Conservation (phyloP, 2,113 vertebrate species). For the Sarotherodon lohbergeri region DNA sequence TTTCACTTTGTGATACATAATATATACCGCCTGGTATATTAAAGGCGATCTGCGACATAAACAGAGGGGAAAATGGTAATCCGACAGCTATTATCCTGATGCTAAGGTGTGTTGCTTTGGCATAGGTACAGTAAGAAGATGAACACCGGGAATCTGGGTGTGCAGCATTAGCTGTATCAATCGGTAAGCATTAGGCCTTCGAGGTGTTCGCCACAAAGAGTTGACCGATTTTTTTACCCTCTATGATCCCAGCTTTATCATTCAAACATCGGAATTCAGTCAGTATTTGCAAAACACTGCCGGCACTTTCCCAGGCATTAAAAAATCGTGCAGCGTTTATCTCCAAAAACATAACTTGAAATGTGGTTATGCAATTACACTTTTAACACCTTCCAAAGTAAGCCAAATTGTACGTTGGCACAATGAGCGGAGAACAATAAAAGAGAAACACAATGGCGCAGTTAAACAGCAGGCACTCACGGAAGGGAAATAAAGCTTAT, state of each 20-base stretch:
- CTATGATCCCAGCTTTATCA: neutral
- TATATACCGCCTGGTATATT: neutral
- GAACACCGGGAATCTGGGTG: neutral
- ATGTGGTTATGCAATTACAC: constrained; percentile 13
- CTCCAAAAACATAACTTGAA: neutral
- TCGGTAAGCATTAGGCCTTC: neutral
- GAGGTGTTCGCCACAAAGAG: neutral
- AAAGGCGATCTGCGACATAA: neutral
- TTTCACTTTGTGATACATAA: constrained; percentile 26
- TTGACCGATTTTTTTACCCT: neutral
- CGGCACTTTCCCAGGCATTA: neutral
- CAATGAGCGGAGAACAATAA: constrained; percentile 41
- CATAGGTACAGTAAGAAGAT: constrained; percentile 2
- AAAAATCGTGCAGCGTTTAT: neutral
- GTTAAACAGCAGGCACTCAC: constrained; percentile 30
- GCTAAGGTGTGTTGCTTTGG: constrained; percentile 38
- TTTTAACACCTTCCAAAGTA: constrained; percentile 41
- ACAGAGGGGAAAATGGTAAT: neutral
- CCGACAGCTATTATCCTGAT: neutral
- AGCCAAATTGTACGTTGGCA: constrained; percentile 9
- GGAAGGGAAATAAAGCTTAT: constrained; percentile 41
- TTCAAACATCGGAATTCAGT: neutral
- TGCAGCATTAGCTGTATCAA: neutral
- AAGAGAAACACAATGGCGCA: constrained; percentile 44
- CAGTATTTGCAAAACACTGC: neutral